phyloP scores from a whole-genome alignment of 2,113 vertebrate species.

The Coracopsis vasa region DNA sequence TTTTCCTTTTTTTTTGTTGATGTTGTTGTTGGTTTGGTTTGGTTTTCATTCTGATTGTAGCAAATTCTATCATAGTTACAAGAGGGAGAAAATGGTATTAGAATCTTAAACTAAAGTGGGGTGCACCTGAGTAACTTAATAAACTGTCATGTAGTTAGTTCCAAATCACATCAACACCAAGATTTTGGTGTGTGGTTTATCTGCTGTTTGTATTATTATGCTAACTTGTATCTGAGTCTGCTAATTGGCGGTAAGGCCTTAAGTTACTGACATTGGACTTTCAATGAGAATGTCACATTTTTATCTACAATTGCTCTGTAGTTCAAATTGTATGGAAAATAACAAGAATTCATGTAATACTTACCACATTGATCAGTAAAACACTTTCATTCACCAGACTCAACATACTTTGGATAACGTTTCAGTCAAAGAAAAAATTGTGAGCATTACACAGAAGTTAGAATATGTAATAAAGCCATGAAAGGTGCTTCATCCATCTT shows the following conservation, averaged over 20 bases:
- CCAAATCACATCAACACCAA: neutral
- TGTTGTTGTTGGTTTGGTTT: neutral
- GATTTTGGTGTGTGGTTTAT: neutral
- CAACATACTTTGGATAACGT: neutral
- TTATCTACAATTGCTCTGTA: neutral
- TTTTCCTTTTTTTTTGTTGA: no score
- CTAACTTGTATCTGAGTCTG: neutral
- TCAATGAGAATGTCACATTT: neutral
- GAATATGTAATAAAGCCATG: neutral
- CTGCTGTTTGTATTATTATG: neutral
- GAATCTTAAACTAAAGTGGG: neutral
- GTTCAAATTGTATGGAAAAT: neutral
- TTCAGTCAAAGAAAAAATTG: neutral
- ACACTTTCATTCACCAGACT: neutral
- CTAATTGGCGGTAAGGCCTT: neutral
- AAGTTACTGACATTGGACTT: neutral
- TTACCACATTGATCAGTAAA: neutral
- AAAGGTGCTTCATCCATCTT: neutral
- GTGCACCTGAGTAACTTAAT: neutral
- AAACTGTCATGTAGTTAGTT: neutral
- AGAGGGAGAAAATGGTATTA: neutral
- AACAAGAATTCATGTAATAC: neutral
- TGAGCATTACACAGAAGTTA: neutral
- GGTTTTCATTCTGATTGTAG: neutral
- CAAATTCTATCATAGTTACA: neutral